A percentile compares a stretch with the other conserved stretches of the same genome.
Conservation (phyloP, 2,797 vertebrate genomes). For the Propithecus deckenii region DNA sequence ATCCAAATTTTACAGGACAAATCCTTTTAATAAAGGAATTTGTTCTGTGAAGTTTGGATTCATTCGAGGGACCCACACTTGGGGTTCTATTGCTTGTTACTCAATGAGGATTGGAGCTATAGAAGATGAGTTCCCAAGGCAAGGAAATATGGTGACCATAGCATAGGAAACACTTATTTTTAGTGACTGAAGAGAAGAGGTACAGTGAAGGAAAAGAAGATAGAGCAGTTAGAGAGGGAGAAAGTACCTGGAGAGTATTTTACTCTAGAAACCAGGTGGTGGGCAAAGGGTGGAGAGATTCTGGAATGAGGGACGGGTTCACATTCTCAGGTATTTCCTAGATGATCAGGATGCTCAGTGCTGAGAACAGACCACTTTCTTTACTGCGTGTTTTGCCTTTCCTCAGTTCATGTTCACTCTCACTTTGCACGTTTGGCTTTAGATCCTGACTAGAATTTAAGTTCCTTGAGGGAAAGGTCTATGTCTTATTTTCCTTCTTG, state of each 20-base stretch:
- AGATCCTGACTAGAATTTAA: not conserved
- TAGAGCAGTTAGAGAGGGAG: not conserved
- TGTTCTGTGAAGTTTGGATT: not conserved
- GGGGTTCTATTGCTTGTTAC: not conserved
- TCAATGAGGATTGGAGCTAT: not conserved
- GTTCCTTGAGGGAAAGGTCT: not conserved
- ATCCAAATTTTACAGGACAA: not conserved
- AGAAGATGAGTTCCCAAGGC: not conserved
- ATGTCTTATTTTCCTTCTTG: not conserved
- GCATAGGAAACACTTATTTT: not conserved
- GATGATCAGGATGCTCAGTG: not conserved
- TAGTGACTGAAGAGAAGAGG: not conserved
- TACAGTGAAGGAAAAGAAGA: not conserved
- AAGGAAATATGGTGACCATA: not conserved
- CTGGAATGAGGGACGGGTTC: too few relatives aligned
- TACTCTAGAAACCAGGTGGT: not conserved
- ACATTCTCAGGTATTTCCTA: not conserved
- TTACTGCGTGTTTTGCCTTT: not conserved
- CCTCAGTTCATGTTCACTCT: not conserved
- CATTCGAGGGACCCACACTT: not conserved
- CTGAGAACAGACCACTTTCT: not conserved
- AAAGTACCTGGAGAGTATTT: not conserved
- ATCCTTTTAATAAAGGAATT: not conserved
- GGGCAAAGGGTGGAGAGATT: not conserved
- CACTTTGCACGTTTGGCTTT: not conserved